Conservation (phyloP, 1,140 invertebrate genomes). For the Matsumurasca onukii region DNA sequence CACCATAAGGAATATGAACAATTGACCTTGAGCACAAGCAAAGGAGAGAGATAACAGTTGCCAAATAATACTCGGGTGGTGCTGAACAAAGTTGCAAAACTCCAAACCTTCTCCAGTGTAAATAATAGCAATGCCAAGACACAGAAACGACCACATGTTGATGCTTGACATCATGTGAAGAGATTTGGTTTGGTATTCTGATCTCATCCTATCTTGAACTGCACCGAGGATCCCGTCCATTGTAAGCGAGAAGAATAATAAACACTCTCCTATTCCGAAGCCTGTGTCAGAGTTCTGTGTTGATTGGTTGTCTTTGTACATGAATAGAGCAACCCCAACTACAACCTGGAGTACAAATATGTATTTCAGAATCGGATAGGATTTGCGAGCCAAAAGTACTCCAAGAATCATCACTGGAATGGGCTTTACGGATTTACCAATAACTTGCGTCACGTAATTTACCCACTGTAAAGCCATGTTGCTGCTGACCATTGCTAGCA, state of each 20-base stretch:
- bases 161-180: constrained; percentile 95
- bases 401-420: constrained; percentile 98
- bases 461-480: constrained; percentile 97
- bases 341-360: constrained; percentile 92
- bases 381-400: constrained; percentile 83
- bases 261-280: constrained; percentile 80
- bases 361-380: constrained; percentile 88
- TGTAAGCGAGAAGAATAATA: constrained; percentile 81
- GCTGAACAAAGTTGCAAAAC: constrained; percentile 78
- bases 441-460: constrained; percentile 95
- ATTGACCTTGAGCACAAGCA: constrained; percentile 88
- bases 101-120: constrained; percentile 80
- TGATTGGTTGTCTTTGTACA: constrained; percentile 79
- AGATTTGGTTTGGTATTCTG: constrained; percentile 81
- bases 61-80: constrained; percentile 74
- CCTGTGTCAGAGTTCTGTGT: constrained; percentile 46
- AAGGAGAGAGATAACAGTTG: constrained; percentile 77
- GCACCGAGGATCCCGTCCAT: constrained; percentile 93
- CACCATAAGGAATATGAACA: constrained; percentile 96
- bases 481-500: constrained; percentile 93
- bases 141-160: constrained; percentile 84
- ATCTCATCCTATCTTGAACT: constrained; percentile 85
- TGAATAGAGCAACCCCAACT: constrained; percentile 86
- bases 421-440: constrained; percentile 97
- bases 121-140: constrained; percentile 66